Evolutionary conservation across 2,113 vertebrate genomes (phyloP).

Genomic region (Limanda limanda): DNA sequence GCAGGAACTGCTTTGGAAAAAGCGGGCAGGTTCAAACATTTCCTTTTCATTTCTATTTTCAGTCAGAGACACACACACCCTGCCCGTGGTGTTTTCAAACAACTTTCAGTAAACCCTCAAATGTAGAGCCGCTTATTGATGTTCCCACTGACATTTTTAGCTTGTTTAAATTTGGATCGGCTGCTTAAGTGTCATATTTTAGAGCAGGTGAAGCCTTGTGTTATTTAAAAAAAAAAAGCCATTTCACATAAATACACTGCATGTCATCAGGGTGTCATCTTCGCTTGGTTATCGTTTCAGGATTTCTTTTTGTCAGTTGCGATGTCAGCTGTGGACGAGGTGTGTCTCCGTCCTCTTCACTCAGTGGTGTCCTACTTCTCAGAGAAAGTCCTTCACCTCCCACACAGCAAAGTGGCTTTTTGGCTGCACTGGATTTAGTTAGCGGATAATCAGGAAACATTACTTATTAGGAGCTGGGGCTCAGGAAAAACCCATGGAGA

Average conservation of each 20-base stretch:
- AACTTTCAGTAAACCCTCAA: slow-evolving; percentile 32
- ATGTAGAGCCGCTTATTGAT: slow-evolving; percentile 24
- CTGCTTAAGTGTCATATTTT: not conserved
- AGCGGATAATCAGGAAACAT: slow-evolving; percentile 18
- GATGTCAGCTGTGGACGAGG: not conserved
- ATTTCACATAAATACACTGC: not conserved
- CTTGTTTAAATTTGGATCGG: slow-evolving; percentile 32
- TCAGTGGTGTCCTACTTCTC: slow-evolving; percentile 16
- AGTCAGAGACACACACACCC: slow-evolving; percentile 42
- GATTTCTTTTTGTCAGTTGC: slow-evolving; percentile 7
- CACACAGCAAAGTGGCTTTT: slow-evolving; percentile 22
- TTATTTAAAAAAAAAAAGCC: not conserved
- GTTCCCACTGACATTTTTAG: slow-evolving; percentile 20
- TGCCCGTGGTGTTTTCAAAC: slow-evolving; percentile 41
- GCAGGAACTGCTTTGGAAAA: slow-evolving; percentile 62
- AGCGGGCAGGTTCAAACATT: slow-evolving; percentile 66
- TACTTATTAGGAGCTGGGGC: slow-evolving; percentile 13
- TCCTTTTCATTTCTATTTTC: slow-evolving; percentile 67
- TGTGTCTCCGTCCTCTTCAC: no score
- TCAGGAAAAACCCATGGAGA: slow-evolving; percentile 1
- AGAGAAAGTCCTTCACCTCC: slow-evolving; percentile 21
- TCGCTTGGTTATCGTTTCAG: slow-evolving; percentile 13
- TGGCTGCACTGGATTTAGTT: slow-evolving; percentile 8
- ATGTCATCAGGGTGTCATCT: slow-evolving; percentile 16
- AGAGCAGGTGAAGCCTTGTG: not conserved